phyloP scores from a whole-genome alignment of 2,113 vertebrate species.

The Colistium nudipinnis region DNA sequence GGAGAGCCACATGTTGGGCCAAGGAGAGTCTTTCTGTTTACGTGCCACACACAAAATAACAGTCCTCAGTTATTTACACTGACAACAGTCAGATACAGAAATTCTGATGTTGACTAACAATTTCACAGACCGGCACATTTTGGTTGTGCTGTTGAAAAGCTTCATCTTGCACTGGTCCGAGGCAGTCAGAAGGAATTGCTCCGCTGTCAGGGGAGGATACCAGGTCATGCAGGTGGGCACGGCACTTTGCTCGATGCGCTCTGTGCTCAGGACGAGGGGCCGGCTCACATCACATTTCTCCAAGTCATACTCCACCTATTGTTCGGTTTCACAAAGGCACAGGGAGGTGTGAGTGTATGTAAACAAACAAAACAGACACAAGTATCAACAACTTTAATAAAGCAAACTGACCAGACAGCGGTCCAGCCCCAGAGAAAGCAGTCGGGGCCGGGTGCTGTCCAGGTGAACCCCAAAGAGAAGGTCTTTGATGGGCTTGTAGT shows the following conservation, averaged over 20 bases:
- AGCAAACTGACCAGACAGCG: slow-evolving; percentile 83
- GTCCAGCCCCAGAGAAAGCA: slow-evolving; percentile 92
- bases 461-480: slow-evolving; percentile 89
- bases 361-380: not conserved
- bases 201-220: slow-evolving; percentile 87
- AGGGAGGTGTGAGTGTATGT: no score
- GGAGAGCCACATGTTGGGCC: slow-evolving; percentile 90
- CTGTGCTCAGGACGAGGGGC: slow-evolving; percentile 81
- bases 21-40: slow-evolving; percentile 86
- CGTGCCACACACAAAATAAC: slow-evolving; percentile 1
- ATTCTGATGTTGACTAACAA: not conserved
- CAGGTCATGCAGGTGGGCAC: slow-evolving; percentile 88
- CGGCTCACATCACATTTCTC: slow-evolving; percentile 75
- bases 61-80: not conserved
- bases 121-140: slow-evolving; percentile 89
- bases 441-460: slow-evolving; percentile 83
- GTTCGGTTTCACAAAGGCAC: slow-evolving; percentile 17
- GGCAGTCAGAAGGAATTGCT: slow-evolving; percentile 88
- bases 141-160: slow-evolving; percentile 88
- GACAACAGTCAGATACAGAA: slow-evolving; percentile 3
- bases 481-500: slow-evolving; percentile 87
- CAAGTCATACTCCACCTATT: slow-evolving; percentile 93
- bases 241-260: slow-evolving; percentile 84
- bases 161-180: slow-evolving; percentile 92
- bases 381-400: not conserved